phyloP scores from a whole-genome alignment of 2,888 invertebrate genomes.

The Lepetodrilus schrolli region DNA sequence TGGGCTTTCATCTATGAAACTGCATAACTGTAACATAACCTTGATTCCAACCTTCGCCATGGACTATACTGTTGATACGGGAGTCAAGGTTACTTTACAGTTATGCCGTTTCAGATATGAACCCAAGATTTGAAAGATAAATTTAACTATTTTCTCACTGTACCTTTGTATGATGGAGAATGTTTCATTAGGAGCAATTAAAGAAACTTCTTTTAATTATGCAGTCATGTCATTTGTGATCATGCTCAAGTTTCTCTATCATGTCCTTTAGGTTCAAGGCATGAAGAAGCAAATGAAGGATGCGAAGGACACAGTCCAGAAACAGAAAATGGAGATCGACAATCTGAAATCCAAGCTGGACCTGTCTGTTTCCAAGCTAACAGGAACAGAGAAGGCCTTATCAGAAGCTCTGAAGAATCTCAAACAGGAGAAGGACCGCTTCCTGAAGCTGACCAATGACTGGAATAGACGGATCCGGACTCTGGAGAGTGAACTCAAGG shows the following conservation, averaged over 20 bases:
- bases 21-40: no score
- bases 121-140: background rate
- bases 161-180: background rate
- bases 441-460: slow-evolving; percentile 62
- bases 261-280: slow-evolving; percentile 51
- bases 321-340: slow-evolving; percentile 67
- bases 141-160: background rate
- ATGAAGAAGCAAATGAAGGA: slow-evolving; percentile 69
- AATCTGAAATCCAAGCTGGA: slow-evolving; percentile 64
- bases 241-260: background rate
- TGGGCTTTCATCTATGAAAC: no score
- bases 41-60: no score
- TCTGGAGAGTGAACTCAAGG: slow-evolving; percentile 57
- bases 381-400: slow-evolving; percentile 68
- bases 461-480: slow-evolving; percentile 63
- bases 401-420: slow-evolving; percentile 66
- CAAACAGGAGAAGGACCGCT: slow-evolving; percentile 68
- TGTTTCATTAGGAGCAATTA: background rate
- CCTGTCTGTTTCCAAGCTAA: slow-evolving; percentile 66
- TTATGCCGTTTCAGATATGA: background rate
- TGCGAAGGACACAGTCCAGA: slow-evolving; percentile 59
- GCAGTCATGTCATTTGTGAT: background rate
- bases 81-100: no score
- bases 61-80: no score
- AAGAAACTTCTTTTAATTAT: background rate